Base-by-base conservation (phyloP, 1,140 invertebrate genomes). In the Acromyrmex heyeri region DNA sequence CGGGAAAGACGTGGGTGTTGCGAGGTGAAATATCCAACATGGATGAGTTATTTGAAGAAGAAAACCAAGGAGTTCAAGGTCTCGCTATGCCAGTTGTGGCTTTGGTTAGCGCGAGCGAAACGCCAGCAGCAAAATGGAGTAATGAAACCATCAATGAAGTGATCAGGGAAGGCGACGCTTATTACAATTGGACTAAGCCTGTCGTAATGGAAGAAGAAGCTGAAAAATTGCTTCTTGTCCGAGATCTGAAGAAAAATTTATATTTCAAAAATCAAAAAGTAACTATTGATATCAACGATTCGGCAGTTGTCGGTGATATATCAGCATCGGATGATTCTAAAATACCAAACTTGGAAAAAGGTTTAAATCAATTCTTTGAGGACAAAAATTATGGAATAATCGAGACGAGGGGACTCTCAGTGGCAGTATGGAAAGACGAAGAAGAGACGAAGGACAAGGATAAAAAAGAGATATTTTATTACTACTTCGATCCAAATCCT, bases 1-100 rank as follows among this genome's bases (percentile, higher is more conserved):
- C 57, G 0, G 93, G 94, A 0, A 94, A 92, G 27, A 94, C 91
- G 0, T 95, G 94, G 94, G 86, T 95, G 12, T 85, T 95, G 7
- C 88, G 57, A 12, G 94, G 94, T 0, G 86, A 12, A 1, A 92
- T 94, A 10, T 88, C 93, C 1, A 92, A 91, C 69, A 70, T 92
- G 1, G 65, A 90, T 14, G 93, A 94, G 0, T 77, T 24, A 0
- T 94, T 95, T 24, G 91, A 93, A 6, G 91, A 93, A 1, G 86
- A 91, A 2, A 95, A 85, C n/a, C 86, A 83, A 7, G 94, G 93
- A 7, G 0, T 70, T 48, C 94, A 95, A 65, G 93, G 94, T 27
- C 83, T 95, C 0, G 91, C 93, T 1, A 94, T 95, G 34, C 90
- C 92, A 5, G 86, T 94, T 1, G 76, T 91, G 2, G 91, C 88